Evolutionary conservation across 35 echinoderm and acorn worm species (phyloP).

Genomic region (Diadema setosum): DNA sequence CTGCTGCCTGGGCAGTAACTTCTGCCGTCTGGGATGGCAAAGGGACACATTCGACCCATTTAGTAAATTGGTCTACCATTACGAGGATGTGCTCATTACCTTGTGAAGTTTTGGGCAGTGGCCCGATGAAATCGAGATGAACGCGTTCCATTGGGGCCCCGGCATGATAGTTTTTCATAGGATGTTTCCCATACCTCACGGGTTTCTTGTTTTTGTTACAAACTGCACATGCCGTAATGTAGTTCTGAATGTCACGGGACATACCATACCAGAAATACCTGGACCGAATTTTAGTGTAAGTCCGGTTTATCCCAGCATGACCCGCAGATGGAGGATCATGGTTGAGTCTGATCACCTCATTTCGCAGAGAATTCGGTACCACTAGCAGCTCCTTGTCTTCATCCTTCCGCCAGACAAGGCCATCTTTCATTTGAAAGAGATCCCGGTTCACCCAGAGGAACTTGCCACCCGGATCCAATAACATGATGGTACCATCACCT

Average conservation of each 20-base stretch:
- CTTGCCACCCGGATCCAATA: neutral
- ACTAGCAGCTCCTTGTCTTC: neutral
- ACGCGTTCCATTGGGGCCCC: neutral
- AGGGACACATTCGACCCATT: conserved; percentile 48
- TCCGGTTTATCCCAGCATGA: conserved; percentile 28
- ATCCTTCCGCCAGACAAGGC: neutral
- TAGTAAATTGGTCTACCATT: conserved; percentile 56
- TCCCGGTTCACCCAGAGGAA: neutral
- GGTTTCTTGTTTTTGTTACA: neutral
- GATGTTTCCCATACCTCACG: neutral
- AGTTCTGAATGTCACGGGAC: neutral
- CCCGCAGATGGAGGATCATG: conserved; percentile 37
- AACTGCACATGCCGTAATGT: neutral
- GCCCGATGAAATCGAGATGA: too few species aligned
- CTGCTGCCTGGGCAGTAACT: conserved; percentile 1
- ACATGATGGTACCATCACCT: neutral
- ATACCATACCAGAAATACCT: conserved; percentile 59
- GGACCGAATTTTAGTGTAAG: neutral
- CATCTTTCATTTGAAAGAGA: neutral
- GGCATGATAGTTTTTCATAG: neutral
- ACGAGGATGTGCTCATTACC: neutral
- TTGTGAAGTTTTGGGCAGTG: neutral
- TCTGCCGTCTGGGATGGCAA: conserved; percentile 37
- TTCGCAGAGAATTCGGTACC: neutral
- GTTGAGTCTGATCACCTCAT: neutral